phyloP scores from a whole-genome alignment of 1,140 invertebrate species.

The Yoshiicerus persimilis region DNA sequence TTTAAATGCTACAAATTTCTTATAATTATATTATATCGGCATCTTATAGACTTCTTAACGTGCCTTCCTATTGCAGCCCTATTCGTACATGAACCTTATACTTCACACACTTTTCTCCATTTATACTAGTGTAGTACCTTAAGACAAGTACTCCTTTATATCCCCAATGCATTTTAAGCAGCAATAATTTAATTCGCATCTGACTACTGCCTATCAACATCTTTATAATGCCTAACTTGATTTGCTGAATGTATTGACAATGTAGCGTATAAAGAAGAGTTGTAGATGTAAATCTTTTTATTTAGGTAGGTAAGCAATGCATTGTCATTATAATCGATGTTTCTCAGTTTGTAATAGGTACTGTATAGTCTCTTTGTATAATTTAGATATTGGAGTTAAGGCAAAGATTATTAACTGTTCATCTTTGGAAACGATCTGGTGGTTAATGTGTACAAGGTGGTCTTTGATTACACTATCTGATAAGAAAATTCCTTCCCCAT shows the following conservation, averaged over 20 bases:
- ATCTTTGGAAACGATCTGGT: neutral
- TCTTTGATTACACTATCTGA: neutral
- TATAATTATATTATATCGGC: too few relatives aligned
- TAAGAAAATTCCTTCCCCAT: slow-evolving; percentile 13
- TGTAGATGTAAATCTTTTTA: too few relatives aligned
- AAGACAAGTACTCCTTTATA: too few relatives aligned
- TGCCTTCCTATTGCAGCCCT: too few relatives aligned
- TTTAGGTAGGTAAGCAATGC: neutral
- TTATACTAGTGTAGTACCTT: too few relatives aligned
- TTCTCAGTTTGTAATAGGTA: neutral
- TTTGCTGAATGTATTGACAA: neutral
- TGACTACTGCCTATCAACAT: neutral
- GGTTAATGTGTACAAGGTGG: slow-evolving; percentile 6
- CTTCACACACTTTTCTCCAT: too few relatives aligned
- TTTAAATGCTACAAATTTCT: neutral
- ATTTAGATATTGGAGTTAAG: neutral
- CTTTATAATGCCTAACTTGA: neutral
- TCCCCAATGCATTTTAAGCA: too few relatives aligned
- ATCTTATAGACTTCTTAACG: too few relatives aligned
- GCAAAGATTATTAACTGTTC: neutral
- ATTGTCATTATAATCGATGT: neutral
- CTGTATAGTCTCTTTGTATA: too few relatives aligned
- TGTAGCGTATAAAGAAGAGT: neutral
- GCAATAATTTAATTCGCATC: neutral
- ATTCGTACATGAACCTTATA: too few relatives aligned